Conservation (phyloP, 2,797 vertebrate genomes). For the Manis crassicaudata region DNA sequence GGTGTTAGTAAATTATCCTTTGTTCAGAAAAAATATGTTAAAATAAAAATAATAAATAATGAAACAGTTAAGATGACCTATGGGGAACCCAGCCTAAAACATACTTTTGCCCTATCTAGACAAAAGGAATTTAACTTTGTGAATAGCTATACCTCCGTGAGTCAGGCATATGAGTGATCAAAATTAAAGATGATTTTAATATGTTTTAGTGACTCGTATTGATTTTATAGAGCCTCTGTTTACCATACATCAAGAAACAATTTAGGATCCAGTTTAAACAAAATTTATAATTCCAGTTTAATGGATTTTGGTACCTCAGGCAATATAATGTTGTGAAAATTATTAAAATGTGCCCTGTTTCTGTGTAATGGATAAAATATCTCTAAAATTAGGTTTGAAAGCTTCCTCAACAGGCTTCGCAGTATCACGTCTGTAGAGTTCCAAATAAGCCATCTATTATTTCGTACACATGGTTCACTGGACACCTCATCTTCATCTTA, state of each 20-base stretch:
- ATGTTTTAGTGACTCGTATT: constrained; percentile 79
- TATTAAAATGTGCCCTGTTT: constrained; percentile 84
- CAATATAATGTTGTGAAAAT: constrained; percentile 82
- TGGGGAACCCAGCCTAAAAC: no score
- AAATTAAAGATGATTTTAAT: constrained; percentile 84
- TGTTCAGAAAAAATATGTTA: constrained; percentile 10
- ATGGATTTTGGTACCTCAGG: constrained; percentile 85
- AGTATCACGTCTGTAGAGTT: constrained; percentile 80
- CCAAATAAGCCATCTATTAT: constrained; percentile 82
- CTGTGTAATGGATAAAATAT: constrained; percentile 84
- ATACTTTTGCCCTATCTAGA: not conserved
- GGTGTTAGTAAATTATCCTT: not conserved
- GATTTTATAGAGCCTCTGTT: constrained; percentile 79
- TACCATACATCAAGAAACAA: constrained; percentile 82
- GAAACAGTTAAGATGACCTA: not conserved
- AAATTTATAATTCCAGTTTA: constrained; percentile 85
- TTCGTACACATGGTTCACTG: constrained; percentile 80
- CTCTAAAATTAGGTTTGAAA: constrained; percentile 79
- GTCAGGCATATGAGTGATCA: constrained; percentile 78
- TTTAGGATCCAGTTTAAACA: constrained; percentile 81
- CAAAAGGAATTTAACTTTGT: constrained; percentile 79
- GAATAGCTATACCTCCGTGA: constrained; percentile 72
- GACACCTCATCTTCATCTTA: constrained; percentile 78
- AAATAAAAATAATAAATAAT: constrained; percentile 33
- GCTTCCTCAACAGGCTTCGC: constrained; percentile 66